These are phyloP conservation scores for Parnassius glacialis DNA, from an alignment of 2,888 invertebrate species.

Conservation along the genomic window DNA sequence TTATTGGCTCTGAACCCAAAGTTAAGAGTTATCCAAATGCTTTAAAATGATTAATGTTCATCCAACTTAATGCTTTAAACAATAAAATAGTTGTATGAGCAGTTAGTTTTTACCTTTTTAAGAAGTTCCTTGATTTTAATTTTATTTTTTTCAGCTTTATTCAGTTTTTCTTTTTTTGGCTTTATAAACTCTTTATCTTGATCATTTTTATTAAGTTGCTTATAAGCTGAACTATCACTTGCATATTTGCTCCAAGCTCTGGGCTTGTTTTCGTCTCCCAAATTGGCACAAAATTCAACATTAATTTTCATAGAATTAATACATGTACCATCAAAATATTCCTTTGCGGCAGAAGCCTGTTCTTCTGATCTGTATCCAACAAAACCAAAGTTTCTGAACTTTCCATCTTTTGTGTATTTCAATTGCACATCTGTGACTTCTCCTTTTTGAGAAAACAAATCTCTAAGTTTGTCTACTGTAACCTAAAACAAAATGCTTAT, in stretches of 20 bases:
- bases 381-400: constrained; percentile 96
- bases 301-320: constrained; percentile 90
- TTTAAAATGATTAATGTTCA: no score
- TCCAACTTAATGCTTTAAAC: no score
- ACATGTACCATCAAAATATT: constrained; percentile 91
- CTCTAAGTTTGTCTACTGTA: constrained; percentile 87
- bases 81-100: no score
- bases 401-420: constrained; percentile 95
- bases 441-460: constrained; percentile 89
- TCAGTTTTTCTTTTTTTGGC: constrained; percentile 56
- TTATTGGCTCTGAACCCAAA: no score
- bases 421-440: constrained; percentile 95
- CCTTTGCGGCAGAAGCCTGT: constrained; percentile 88
- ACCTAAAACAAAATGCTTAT: constrained; percentile 78
- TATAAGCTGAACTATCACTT: constrained; percentile 85
- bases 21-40: no score
- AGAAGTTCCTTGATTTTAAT: constrained; percentile 84
- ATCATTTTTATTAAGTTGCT: constrained; percentile 71
- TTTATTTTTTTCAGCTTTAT: constrained; percentile 61
- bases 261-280: constrained; percentile 88
- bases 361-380: constrained; percentile 92
- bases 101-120: constrained; percentile 75
- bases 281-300: constrained; percentile 86
- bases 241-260: constrained; percentile 97
- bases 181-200: constrained; percentile 42